Evolutionary conservation across 2,888 invertebrate genomes (phyloP), one percentile per base, ranked within the genome.

Genomic region (Lycaena phlaeas): DNA sequence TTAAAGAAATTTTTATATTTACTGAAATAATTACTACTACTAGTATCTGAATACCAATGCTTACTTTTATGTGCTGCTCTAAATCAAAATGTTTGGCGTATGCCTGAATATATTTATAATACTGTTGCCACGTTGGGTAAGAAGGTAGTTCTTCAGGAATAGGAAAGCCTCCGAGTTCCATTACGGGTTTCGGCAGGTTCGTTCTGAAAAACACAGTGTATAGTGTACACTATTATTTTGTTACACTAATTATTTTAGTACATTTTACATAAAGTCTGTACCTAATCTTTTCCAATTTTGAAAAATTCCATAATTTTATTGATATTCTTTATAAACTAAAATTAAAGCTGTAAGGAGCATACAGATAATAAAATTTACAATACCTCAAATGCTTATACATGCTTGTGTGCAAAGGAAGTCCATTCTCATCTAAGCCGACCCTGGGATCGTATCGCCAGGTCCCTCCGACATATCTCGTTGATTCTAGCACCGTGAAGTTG

Each of bases 311-410:
- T n/a, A n/a, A n/a, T n/a, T n/a, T n/a, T n/a, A n/a, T n/a, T n/a
- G n/a, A n/a, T n/a, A n/a, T n/a, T n/a, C n/a, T n/a, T n/a, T n/a
- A n/a, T n/a, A n/a, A n/a, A n/a, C n/a, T n/a, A n/a, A n/a, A n/a
- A n/a, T n/a, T n/a, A n/a, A n/a, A n/a, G n/a, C n/a, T n/a, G n/a
- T n/a, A n/a, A n/a, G n/a, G n/a, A n/a, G n/a, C n/a, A n/a, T n/a
- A n/a, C n/a, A n/a, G n/a, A n/a, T n/a, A n/a, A n/a, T n/a, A n/a
- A n/a, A n/a, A n/a, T n/a, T n/a, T n/a, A n/a, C n/a, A n/a, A 54
- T 68, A 91, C 91, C 87, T 87, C 48, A 92, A 75, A 60, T 87
- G 79, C 57, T 86, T 87, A 55, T 92, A 92, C 89, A 91, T 90
- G 74, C 90, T 90, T 2, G 90, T 88, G 56, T 88, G 87, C 9